Evolutionary conservation across 2,888 invertebrate genomes (phyloP), one percentile per base, ranked within the genome.

Genomic region (Eupsilia transversa): DNA sequence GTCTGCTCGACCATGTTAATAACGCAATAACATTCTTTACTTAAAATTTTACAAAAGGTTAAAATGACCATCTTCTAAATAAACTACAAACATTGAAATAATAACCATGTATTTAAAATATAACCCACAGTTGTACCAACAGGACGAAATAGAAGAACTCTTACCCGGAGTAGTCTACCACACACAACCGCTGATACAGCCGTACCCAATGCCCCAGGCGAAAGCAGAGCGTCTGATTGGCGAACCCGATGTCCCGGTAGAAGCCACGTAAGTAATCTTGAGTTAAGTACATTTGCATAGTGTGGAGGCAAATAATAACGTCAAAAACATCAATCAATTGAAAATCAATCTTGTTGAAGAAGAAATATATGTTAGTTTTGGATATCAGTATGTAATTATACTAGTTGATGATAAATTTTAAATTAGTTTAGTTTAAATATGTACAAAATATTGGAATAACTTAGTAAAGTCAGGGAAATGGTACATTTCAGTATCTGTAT

Each of bases 221-320:
- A 97, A 97, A 75, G 97, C 98, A 0, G 98, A 98, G 90, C 96
- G 97, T 80, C 96, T 98, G 27, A 97, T 98, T 61, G 98, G 97
- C 0, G 97, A 98, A 82, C 97, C 97, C 30, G 97, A 97, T 67
- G 97, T 98, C 3, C 98, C 98, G 0, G 98, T 98, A 0, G 98
- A 98, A 92, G 97, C 98, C 90, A 98, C 98, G 98, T 98, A 97
- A 98, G 98, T 97, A 65, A 64, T 52, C 33, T 46, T 33, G 43
- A 74, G n/a, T 70, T 20, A 54, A 30, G 56, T 79, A 73, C 61
- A 43, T 60, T 74, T 35, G 0, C 63, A 46, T 33, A 74, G 84
- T 84, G 87, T 87, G 84, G 82, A 86, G 84, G 84, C 86, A 78
- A 69, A 33, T 33, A 17, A n/a, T 33, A 9, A 33, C 9, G 17